Evolutionary conservation across 2,888 invertebrate genomes (phyloP).

Genomic region (Calliopum simillimum): DNA sequence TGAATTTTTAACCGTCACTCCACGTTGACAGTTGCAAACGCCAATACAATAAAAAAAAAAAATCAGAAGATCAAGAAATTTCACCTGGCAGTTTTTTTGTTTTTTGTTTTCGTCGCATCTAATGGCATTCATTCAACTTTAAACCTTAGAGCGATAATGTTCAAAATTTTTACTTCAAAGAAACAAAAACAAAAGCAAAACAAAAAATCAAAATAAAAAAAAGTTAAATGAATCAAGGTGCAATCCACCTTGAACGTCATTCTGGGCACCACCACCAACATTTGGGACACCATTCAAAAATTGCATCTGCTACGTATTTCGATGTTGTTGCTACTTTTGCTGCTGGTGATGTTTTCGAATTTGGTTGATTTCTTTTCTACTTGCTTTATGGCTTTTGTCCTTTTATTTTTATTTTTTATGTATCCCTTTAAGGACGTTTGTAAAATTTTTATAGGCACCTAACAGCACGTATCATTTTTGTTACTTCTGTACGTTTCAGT

Average conservation of each 20-base stretch:
- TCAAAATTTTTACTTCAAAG: neutral
- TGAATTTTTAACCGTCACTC: neutral
- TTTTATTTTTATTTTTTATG: too few relatives aligned
- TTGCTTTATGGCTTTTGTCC: neutral
- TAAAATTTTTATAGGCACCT: neutral
- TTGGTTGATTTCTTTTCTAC: neutral
- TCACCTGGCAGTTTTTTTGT: conserved; percentile 44
- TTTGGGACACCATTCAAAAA: conserved; percentile 29
- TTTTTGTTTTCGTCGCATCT: too few relatives aligned
- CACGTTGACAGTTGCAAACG: neutral
- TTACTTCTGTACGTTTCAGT: conserved; percentile 4
- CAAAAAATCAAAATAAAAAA: conserved; percentile 38
- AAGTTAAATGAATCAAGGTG: conserved; percentile 47
- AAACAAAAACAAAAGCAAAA: conserved; percentile 10
- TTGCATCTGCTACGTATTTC: conserved; percentile 44
- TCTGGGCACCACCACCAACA: conserved; percentile 33
- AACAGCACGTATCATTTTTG: neutral
- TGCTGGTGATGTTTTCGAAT: conserved; percentile 19
- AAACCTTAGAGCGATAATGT: conserved; percentile 18
- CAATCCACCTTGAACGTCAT: conserved; percentile 49
- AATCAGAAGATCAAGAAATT: conserved; percentile 24
- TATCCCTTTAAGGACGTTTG: neutral
- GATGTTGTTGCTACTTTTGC: conserved; percentile 38
- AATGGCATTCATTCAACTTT: conserved; percentile 9
- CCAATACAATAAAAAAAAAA: too few relatives aligned